These are phyloP conservation scores for Micromesistius poutassou DNA, from an alignment of 2,797 vertebrate species.

Conservation along the genomic window DNA sequence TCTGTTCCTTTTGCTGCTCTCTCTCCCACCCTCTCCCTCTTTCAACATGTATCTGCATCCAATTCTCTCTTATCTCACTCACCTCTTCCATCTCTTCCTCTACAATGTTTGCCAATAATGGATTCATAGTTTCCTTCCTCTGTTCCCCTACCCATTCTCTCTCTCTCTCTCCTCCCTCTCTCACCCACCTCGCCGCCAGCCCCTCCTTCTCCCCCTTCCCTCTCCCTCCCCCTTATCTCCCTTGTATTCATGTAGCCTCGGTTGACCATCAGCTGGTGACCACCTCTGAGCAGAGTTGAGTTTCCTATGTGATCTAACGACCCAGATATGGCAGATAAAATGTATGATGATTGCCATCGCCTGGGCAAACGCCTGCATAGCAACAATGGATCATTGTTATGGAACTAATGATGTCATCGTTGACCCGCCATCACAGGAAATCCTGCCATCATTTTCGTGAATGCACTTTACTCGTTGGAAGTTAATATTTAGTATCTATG, in stretches of 20 bases:
- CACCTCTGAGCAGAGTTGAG: constrained; percentile 69
- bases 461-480: not conserved
- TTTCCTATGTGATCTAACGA: constrained; percentile 77
- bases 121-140: constrained; percentile 25
- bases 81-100: not conserved
- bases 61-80: not conserved
- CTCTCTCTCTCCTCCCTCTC: constrained; percentile 40
- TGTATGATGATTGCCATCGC: constrained; percentile 69
- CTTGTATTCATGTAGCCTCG: not conserved
- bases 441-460: constrained; percentile 38
- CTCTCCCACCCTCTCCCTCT: constrained; percentile 48
- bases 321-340: constrained; percentile 81
- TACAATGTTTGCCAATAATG: not conserved
- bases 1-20: constrained; percentile 42
- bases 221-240: not conserved
- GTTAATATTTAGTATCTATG: constrained; percentile 47
- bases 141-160: constrained; percentile 48
- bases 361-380: constrained; percentile 65
- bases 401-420: constrained; percentile 75
- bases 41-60: not conserved
- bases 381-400: constrained; percentile 79
- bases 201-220: constrained; percentile 8
- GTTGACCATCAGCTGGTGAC: constrained; percentile 31
- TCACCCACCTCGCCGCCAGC: constrained; percentile 19
- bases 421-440: constrained; percentile 43